Evolutionary conservation across 2,797 vertebrate species (phyloP).

Genomic region (Smutsia gigantea): DNA sequence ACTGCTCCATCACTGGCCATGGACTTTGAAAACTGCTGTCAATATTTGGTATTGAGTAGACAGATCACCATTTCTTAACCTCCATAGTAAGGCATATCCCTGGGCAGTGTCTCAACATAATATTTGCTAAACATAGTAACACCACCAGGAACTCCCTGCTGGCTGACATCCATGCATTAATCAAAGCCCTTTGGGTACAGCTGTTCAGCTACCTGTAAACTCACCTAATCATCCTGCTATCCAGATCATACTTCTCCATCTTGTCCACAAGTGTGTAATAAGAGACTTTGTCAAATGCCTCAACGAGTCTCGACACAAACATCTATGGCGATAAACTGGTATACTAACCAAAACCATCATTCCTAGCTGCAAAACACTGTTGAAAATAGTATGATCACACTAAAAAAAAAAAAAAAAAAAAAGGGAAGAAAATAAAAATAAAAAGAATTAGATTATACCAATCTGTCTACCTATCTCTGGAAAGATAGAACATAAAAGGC

Average conservation of each 20-base stretch:
- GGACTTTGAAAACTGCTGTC: not conserved
- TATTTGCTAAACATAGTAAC: not conserved
- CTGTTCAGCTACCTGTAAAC: slow-evolving; percentile 35
- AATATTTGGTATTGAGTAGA: not conserved
- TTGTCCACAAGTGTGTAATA: not conserved
- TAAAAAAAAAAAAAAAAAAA: not conserved
- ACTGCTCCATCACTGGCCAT: not conserved
- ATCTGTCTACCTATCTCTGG: not conserved
- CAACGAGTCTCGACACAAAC: not conserved
- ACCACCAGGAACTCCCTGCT: not conserved
- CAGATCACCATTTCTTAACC: not conserved
- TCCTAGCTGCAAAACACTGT: not conserved
- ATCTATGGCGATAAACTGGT: not conserved
- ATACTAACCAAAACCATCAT: not conserved
- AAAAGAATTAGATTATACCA: not conserved
- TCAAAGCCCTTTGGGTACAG: slow-evolving; percentile 20
- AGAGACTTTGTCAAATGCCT: slow-evolving; percentile 53
- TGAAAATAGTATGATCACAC: not conserved
- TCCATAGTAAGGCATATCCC: not conserved
- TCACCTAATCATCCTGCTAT: not conserved
- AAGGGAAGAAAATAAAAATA: not conserved
- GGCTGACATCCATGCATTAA: slow-evolving; percentile 8
- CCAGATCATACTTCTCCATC: not conserved
- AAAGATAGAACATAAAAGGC: not conserved
- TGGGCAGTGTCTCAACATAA: not conserved